Evolutionary conservation across 2,113 vertebrate species (phyloP), one percentile per base, ranked within the genome.

Genomic region (Lynx canadensis): DNA sequence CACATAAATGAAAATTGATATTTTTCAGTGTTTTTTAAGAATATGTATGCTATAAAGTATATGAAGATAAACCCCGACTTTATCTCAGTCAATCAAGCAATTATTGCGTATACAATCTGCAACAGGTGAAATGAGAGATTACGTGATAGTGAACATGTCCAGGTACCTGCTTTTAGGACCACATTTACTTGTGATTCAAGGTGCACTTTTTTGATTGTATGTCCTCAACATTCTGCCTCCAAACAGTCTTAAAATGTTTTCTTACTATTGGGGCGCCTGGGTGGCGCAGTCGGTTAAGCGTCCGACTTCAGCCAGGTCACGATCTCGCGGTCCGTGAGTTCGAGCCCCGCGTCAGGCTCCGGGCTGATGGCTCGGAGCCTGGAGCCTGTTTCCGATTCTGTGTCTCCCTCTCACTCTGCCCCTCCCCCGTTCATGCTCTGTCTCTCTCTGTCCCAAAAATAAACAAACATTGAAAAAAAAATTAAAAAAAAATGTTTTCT

Each of bases 91-190:
- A 55, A 76, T 83, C 3, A 19, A 80, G 3, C 2, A 41, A 41
- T 82, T 19, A 63, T 55, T 71, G 31, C 13, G 38, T 6, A 78
- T 65, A 0, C 14, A 55, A 52, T 15, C 3, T 83, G 15, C 12
- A 3, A 29, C 38, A 81, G 60, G 74, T 25, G 0, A 21, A 21
- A 1, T 33, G 13, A 15, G 7, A 65, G 31, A 48, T 1, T 4
- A 71, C 5, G 31, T 15, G 11, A 41, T 14, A 18, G 0, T 38
- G 7, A 48, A 16, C 12, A 16, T 45, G 8, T 1, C 5, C 15
- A 10, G 27, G 5, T 36, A 13, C 45, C 31, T 45, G 7, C 3
- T 69, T 57, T 91, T 71, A 50, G 9, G 7, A 21, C 0, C 14
- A 57, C 38, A 82, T 81, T 55, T 36, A 33, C 38, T 38, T 31